Base-by-base conservation (phyloP, 2,113 vertebrate genomes). In the Muscicapa adusta region DNA sequence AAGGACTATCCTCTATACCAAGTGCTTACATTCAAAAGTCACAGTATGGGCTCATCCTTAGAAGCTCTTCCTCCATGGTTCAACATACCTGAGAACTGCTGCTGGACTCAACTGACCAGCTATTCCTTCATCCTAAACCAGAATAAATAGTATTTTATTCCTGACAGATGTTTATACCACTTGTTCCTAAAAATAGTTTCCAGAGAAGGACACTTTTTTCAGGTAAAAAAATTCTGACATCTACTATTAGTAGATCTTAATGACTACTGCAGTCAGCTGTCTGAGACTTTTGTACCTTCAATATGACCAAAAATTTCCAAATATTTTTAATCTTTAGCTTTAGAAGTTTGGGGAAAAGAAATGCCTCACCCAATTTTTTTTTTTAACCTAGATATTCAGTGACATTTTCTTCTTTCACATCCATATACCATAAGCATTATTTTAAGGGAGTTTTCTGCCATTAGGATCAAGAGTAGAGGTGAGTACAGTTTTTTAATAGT, bases 11-110 rank as follows among this genome's bases (percentile, higher is more conserved):
- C 40, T 65, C 45, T 14, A n/a, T 6, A 60, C 13, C 14, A 12
- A 56, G 33, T 20, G 10, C 8, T 50, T 54, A n/a, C 5, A 15
- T 6, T 50, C 4, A 3, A 6, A 63, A 85, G 26, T 56, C 57
- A 74, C 61, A 54, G 31, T 34, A 33, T 0, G 0, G 7, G 12
- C 0, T 2, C 18, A 29, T 9, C 28, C 22, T 47, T n/a, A 47
- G 36, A 5, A 40, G 18, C 24, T 38, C 40, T 51, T 74, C 10
- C 25, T 68, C 20, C 57, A 5, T 14, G 24, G 29, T 28, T 42
- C 57, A 1, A 3, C 9, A 16, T 7, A 47, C 36, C 8, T 31
- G 60, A 85, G 82, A 51, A 63, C 22, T 34, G 11, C 50, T 73
- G 7, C 36, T 81, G 11, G 14, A 56, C 12, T 18, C 43, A 54